Conservation (phyloP, 2,113 vertebrate genomes). For the Gila orcuttii region DNA sequence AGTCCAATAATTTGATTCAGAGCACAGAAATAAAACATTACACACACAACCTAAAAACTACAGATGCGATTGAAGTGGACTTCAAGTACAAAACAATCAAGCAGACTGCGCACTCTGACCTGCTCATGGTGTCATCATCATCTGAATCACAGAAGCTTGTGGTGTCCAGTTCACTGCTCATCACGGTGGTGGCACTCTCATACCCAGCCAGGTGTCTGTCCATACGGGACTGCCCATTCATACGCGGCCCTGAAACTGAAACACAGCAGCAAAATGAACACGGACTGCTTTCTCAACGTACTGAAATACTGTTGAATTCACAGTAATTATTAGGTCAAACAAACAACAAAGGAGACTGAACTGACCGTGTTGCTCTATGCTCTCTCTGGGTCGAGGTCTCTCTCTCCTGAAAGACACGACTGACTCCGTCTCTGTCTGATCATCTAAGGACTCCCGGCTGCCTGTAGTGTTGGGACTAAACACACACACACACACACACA, state of each 20-base stretch:
- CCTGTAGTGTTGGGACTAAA: slow-evolving; percentile 84
- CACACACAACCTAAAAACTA: background rate
- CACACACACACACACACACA: slow-evolving; percentile 9
- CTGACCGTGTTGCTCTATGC: slow-evolving; percentile 71
- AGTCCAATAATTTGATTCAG: background rate
- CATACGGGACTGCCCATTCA: slow-evolving; percentile 79
- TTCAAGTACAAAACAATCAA: background rate
- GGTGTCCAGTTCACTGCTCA: slow-evolving; percentile 90
- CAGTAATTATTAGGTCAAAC: background rate
- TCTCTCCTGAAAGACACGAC: slow-evolving; percentile 86
- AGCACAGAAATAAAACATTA: background rate
- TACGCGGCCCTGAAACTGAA: slow-evolving; percentile 67
- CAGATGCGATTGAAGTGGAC: background rate
- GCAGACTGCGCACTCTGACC: slow-evolving; percentile 64
- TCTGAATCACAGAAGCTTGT: slow-evolving; percentile 90
- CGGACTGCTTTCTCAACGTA: background rate
- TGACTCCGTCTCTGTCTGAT: slow-evolving; percentile 87
- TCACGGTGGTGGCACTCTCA: slow-evolving; percentile 85
- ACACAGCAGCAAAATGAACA: background rate
- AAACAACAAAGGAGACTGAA: background rate
- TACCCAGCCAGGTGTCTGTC: slow-evolving; percentile 87
- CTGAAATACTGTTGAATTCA: background rate
- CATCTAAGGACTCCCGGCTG: slow-evolving; percentile 88
- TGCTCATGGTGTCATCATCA: slow-evolving; percentile 89
- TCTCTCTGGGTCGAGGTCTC: slow-evolving; percentile 82